phyloP scores from a whole-genome alignment of 2,797 vertebrate genomes.

The Sphenodon punctatus region DNA sequence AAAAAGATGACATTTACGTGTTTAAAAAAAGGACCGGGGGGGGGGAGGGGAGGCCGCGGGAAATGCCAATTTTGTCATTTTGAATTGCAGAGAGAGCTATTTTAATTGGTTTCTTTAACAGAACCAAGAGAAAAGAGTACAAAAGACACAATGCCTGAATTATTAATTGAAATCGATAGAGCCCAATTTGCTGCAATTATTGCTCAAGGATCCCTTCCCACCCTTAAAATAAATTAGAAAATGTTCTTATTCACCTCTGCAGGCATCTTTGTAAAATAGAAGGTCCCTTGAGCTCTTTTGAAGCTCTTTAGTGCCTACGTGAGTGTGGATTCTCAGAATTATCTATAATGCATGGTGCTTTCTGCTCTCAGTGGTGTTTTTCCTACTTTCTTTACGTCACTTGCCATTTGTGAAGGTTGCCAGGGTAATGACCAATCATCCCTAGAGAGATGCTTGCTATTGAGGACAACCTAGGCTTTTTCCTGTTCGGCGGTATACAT shows the following conservation, averaged over 20 bases:
- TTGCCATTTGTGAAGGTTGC: conserved; percentile 91
- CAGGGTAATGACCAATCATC: conserved; percentile 89
- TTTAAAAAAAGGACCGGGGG: background rate
- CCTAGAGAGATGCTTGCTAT: conserved; percentile 84
- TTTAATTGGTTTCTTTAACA: conserved; percentile 25
- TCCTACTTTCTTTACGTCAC: conserved; percentile 91
- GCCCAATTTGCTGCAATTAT: conserved; percentile 57
- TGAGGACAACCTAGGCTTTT: conserved; percentile 84
- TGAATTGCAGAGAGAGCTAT: conserved; percentile 23
- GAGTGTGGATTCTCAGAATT: conserved; percentile 79
- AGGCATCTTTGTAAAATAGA: conserved; percentile 53
- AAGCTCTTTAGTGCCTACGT: conserved; percentile 77
- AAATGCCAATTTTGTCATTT: background rate
- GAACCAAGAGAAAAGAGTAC: background rate
- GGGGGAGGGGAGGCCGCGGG: background rate
- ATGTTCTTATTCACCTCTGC: conserved; percentile 52
- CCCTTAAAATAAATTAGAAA: conserved; percentile 44
- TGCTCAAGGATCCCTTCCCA: conserved; percentile 26
- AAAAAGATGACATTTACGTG: background rate
- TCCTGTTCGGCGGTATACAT: conserved; percentile 75
- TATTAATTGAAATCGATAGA: conserved; percentile 31
- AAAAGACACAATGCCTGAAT: conserved; percentile 1
- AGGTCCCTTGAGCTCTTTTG: conserved; percentile 71
- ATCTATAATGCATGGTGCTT: conserved; percentile 87
- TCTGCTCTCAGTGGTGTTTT: conserved; percentile 84